phyloP scores from a whole-genome alignment of 1,140 invertebrate species.

The Matsumurasca onukii region DNA sequence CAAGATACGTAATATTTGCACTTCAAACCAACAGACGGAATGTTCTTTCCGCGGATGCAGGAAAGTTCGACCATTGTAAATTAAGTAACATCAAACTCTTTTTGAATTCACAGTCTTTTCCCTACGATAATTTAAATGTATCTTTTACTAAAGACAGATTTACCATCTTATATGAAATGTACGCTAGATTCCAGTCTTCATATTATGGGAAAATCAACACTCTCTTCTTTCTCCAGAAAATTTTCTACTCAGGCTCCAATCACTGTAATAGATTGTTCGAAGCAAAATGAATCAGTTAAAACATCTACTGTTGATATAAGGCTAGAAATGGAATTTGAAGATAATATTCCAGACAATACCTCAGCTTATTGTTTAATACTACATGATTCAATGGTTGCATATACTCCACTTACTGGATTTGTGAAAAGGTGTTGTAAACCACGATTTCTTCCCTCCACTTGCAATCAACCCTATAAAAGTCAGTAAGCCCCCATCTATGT shows the following conservation, averaged over 20 bases:
- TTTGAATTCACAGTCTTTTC: too few relatives aligned
- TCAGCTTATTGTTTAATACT: too few relatives aligned
- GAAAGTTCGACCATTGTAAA: background rate
- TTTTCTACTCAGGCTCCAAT: background rate
- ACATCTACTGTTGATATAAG: background rate
- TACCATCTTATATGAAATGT: too few relatives aligned
- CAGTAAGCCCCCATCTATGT: too few relatives aligned
- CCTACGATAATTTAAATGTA: slow-evolving; percentile 1
- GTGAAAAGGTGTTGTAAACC: too few relatives aligned
- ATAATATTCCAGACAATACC: too few relatives aligned
- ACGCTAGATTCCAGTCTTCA: background rate
- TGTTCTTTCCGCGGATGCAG: background rate
- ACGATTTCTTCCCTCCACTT: background rate
- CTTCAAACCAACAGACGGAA: background rate
- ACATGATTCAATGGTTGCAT: too few relatives aligned
- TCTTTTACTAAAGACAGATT: background rate
- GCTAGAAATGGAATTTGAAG: too few relatives aligned
- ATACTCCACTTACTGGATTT: too few relatives aligned
- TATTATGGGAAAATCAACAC: background rate
- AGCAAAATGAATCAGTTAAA: background rate
- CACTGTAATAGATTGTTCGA: too few relatives aligned
- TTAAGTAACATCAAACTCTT: background rate
- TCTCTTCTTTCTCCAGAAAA: background rate
- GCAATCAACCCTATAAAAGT: background rate
- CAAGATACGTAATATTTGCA: background rate